phyloP scores from a whole-genome alignment of 2,888 invertebrate species.

The Drosophila maculinotata region DNA sequence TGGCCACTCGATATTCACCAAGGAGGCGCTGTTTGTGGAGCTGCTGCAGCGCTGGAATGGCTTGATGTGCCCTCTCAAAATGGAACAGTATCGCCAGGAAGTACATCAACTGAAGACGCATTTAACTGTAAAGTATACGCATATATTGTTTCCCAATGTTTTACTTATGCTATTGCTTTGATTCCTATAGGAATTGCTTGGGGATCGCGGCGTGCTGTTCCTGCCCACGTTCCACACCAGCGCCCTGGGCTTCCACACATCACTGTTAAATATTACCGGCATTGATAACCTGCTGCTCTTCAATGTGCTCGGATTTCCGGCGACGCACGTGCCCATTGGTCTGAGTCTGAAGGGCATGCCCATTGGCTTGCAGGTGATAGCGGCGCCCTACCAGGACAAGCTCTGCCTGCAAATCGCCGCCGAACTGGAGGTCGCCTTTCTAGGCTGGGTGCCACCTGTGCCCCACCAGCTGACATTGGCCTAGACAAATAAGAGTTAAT shows the following conservation, averaged over 20 bases:
- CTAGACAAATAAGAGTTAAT: constrained; percentile 16
- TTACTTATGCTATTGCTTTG: not conserved
- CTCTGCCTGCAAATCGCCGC: constrained; percentile 92
- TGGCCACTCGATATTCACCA: constrained; percentile 79
- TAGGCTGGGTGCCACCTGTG: constrained; percentile 91
- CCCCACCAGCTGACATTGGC: constrained; percentile 42
- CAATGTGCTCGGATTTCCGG: constrained; percentile 89
- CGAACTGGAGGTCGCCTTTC: constrained; percentile 91
- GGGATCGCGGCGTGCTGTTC: constrained; percentile 90
- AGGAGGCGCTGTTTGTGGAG: constrained; percentile 78
- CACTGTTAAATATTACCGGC: constrained; percentile 86
- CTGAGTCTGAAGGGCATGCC: constrained; percentile 88
- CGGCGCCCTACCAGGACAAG: constrained; percentile 91
- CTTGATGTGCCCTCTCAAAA: constrained; percentile 52
- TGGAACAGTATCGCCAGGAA: constrained; percentile 66
- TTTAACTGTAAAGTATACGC: constrained; percentile 56
- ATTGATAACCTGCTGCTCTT: constrained; percentile 74
- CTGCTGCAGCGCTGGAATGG: constrained; percentile 68
- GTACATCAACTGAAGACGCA: constrained; percentile 54
- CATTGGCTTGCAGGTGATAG: constrained; percentile 91
- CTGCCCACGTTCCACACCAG: constrained; percentile 89
- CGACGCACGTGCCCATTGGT: constrained; percentile 91
- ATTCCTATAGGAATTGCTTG: constrained; percentile 85
- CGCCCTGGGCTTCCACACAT: constrained; percentile 89
- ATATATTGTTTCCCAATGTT: not conserved